Conservation (phyloP, 2,888 invertebrate species). For the Eupithecia inturbata region DNA sequence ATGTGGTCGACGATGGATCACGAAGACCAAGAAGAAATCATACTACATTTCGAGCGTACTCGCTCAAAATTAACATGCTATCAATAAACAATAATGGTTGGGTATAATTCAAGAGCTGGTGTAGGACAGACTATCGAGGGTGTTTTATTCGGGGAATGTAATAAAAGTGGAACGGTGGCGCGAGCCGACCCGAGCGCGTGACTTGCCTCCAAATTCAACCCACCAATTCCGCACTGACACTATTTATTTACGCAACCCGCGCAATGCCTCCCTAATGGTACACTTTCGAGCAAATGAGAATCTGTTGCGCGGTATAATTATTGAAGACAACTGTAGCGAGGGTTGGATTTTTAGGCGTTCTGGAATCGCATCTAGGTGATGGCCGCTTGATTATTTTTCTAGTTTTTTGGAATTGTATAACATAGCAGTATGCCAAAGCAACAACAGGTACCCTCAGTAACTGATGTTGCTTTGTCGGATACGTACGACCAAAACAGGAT, state of each 20-base stretch:
- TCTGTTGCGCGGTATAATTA: constrained; percentile 1
- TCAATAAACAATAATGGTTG: constrained; percentile 47
- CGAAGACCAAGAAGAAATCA: neutral
- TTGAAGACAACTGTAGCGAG: neutral
- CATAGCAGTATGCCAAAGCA: neutral
- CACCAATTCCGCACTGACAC: constrained; percentile 59
- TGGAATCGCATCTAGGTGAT: neutral
- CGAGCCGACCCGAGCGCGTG: constrained; percentile 66
- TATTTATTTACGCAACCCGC: constrained; percentile 66
- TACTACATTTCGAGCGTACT: constrained; percentile 14
- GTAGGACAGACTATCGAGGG: constrained; percentile 58
- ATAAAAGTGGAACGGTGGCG: constrained; percentile 70
- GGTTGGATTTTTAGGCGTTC: neutral
- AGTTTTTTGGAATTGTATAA: neutral
- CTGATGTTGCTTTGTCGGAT: neutral
- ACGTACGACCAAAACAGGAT: neutral
- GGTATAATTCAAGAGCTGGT: constrained; percentile 46
- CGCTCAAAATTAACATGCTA: constrained; percentile 39
- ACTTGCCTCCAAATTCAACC: constrained; percentile 62
- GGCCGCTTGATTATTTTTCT: neutral
- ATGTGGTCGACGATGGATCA: neutral
- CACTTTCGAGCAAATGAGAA: constrained; percentile 9
- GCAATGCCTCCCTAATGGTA: constrained; percentile 55
- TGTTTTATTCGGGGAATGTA: constrained; percentile 76
- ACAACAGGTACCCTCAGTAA: neutral